Evolutionary conservation across 2,113 vertebrate genomes (phyloP).

Genomic region (Circaetus cinerascens): DNA sequence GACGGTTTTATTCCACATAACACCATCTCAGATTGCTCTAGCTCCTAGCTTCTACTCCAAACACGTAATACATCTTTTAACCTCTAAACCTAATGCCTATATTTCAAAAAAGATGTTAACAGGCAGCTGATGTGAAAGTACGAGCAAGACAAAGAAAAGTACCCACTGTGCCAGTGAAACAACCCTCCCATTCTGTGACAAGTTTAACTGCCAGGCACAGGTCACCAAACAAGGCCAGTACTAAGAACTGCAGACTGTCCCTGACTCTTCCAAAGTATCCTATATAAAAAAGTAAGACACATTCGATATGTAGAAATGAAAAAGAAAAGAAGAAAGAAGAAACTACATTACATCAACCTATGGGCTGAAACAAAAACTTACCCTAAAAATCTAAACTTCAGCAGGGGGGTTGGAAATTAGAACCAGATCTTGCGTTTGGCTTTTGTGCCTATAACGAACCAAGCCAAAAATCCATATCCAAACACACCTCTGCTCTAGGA

Average conservation of each 20-base stretch:
- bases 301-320: not conserved
- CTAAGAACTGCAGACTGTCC: not conserved
- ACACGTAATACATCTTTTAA: not conserved
- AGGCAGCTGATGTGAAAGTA: not conserved
- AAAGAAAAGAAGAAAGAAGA: not conserved
- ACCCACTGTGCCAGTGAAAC: not conserved
- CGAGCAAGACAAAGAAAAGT: not conserved
- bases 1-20: not conserved
- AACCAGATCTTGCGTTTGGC: slow-evolving; percentile 28
- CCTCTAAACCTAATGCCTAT: not conserved
- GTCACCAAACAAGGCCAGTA: not conserved
- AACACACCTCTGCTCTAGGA: slow-evolving; percentile 3
- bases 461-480: slow-evolving; percentile 18
- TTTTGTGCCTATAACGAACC: not conserved
- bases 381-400: not conserved
- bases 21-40: not conserved
- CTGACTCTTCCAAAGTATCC: not conserved
- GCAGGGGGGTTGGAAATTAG: not conserved
- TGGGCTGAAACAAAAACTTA: not conserved
- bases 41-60: not conserved
- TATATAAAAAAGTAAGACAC: not conserved
- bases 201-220: not conserved
- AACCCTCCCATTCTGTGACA: not conserved
- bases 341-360: not conserved
- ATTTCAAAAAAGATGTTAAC: not conserved